A percentile compares a stretch with the other conserved stretches of the same genome.
These are phyloP conservation scores for Phymorhynchus buccinoides DNA, from an alignment of 1,140 invertebrate species.

Conservation along the genomic window DNA sequence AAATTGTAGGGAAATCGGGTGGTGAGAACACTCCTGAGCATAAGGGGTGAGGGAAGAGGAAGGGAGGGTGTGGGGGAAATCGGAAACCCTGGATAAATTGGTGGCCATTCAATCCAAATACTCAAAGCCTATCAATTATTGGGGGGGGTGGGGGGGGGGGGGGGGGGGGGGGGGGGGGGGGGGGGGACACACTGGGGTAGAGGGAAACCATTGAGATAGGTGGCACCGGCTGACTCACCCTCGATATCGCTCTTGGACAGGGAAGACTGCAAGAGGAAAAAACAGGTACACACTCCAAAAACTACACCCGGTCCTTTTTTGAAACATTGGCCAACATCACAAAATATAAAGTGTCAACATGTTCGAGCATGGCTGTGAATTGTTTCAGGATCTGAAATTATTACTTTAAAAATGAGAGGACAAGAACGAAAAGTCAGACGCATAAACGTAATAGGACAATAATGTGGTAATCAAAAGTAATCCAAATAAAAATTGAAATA, in stretches of 20 bases:
- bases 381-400: too few relatives aligned
- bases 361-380: too few relatives aligned
- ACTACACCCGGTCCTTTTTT: too few relatives aligned
- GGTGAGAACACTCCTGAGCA: background rate
- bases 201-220: background rate
- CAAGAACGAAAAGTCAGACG: too few relatives aligned
- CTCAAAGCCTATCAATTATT: background rate
- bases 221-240: slow-evolving; percentile 1
- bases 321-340: too few relatives aligned
- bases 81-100: too few relatives aligned
- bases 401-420: too few relatives aligned
- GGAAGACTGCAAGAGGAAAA: slow-evolving; percentile 36
- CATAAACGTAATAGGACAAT: too few relatives aligned
- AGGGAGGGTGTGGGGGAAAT: background rate
- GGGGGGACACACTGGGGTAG: background rate
- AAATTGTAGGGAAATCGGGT: background rate
- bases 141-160: background rate
- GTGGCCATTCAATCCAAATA: background rate
- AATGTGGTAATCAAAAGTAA: too few relatives aligned
- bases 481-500: too few relatives aligned
- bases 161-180: background rate
- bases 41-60: background rate
- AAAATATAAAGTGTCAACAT: too few relatives aligned
- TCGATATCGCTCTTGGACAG: slow-evolving; percentile 36
- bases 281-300: background rate